These are phyloP conservation scores for Speoplatyrhinus poulsoni DNA, from an alignment of 2,113 vertebrate genomes.

Conservation along the genomic window DNA sequence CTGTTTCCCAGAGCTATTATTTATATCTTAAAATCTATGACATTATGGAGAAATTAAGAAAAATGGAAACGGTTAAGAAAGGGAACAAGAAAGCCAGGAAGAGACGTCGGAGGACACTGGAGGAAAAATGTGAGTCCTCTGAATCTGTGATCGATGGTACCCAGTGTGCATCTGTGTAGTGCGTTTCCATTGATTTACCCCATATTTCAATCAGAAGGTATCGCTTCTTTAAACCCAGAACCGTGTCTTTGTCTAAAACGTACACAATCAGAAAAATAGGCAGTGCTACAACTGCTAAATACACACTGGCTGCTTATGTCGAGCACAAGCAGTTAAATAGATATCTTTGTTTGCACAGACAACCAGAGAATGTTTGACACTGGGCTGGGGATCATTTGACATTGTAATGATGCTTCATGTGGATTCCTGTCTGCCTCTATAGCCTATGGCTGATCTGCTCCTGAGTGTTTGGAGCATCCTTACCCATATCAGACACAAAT, in stretches of 20 bases:
- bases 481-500: slow-evolving; percentile 19
- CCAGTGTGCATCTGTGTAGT: slow-evolving; percentile 57
- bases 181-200: slow-evolving; percentile 65
- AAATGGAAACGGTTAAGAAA: slow-evolving; percentile 24
- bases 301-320: slow-evolving; percentile 10
- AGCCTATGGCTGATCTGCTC: slow-evolving; percentile 38
- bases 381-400: slow-evolving; percentile 33
- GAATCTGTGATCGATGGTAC: slow-evolving; percentile 72
- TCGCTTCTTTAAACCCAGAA: slow-evolving; percentile 38
- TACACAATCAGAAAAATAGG: slow-evolving; percentile 9
- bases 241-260: slow-evolving; percentile 22
- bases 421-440: slow-evolving; percentile 30
- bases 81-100: slow-evolving; percentile 40
- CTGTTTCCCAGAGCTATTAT: slow-evolving; percentile 65
- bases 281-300: slow-evolving; percentile 3
- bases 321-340: slow-evolving; percentile 27
- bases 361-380: too few relatives aligned
- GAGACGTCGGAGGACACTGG: slow-evolving; percentile 1
- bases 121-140: slow-evolving; percentile 65
- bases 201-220: slow-evolving; percentile 59
- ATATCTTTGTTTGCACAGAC: slow-evolving; percentile 1
- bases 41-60: slow-evolving; percentile 3
- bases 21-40: slow-evolving; percentile 67
- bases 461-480: slow-evolving; percentile 26
- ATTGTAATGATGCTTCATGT: slow-evolving; percentile 38